phyloP scores from a whole-genome alignment of 92 coral and sea anemone species.

The Heteractis magnifica region DNA sequence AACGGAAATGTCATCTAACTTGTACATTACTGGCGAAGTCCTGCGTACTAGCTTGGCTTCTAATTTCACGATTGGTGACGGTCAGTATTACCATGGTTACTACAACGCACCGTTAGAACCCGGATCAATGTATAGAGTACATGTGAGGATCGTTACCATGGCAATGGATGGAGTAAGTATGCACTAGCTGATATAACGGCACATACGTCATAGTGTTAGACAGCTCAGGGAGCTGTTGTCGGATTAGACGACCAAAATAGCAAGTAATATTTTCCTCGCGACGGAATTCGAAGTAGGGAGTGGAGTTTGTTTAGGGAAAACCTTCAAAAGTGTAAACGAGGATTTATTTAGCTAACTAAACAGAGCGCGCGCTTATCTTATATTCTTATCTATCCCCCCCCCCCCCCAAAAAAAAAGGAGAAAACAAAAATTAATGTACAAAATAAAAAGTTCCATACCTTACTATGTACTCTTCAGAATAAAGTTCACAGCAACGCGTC shows the following conservation, averaged over 20 bases:
- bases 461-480: neutral
- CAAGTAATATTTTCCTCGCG: neutral
- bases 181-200: neutral
- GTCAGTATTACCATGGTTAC: slow-evolving; percentile 18
- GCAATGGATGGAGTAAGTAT: slow-evolving; percentile 3
- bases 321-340: too few relatives aligned
- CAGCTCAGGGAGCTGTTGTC: neutral
- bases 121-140: neutral
- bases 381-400: too few relatives aligned
- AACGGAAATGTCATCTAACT: neutral
- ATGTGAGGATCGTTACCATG: slow-evolving; percentile 10
- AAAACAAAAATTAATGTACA: neutral
- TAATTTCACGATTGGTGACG: slow-evolving; percentile 18
- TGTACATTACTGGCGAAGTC: slow-evolving; percentile 15
- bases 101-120: slow-evolving; percentile 18
- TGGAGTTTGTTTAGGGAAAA: too few relatives aligned
- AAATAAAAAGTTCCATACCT: neutral
- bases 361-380: too few relatives aligned
- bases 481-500: neutral
- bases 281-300: too few relatives aligned
- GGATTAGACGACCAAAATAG: neutral
- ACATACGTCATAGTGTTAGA: neutral
- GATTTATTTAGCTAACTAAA: too few relatives aligned
- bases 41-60: neutral
- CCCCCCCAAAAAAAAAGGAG: too few relatives aligned